Base-by-base conservation (phyloP, 2,888 invertebrate species). In the Himalopsyche anomala region DNA sequence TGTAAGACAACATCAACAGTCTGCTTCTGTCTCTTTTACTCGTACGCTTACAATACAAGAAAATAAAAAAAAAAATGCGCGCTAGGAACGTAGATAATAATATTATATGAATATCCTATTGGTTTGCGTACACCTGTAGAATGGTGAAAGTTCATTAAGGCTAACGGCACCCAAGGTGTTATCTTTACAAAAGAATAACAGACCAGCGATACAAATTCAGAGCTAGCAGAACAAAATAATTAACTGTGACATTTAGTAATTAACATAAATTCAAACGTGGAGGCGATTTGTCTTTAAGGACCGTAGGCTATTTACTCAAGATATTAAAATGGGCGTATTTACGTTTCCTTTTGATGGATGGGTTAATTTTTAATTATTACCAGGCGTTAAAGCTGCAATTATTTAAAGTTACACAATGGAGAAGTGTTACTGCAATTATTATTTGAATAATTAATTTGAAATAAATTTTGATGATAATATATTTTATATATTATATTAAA, bases 71-170 rank as follows among this genome's bases (percentile, higher is more conserved):
- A 82, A 80, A n/a, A 19, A 80, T n/a, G 12, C 12, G 15, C 9
- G 12, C 80, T 80, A 80, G 17, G 42, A 80, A 80, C 28, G 80
- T 80, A 42, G 80, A 80, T 40, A 80, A 42, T 40, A 42, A 80
- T 80, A 40, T 80, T 80, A 80, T 40, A 80, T 40, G 19, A 81
- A 36, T 81, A 81, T 54, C 12, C 28, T 81, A 45, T 81, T 36
- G 19, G 19, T 81, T 51, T 36, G n/a, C 56, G 74, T 83, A 84
- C 86, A 87, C 86, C 86, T 87, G 87, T 86, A 84, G 84, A 42
- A 74, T 80, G 85, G 88, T 88, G 88, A 88, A 88, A 88, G 88
- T 88, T 88, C 88, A 88, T 88, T 88, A 87, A 87, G 84, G 80
- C 88, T 84, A 87, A 88, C 81, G 84, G 83, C 87, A 84, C 83